Conservation (phyloP, 2,797 vertebrate species). For the Arctocebus calabarensis region DNA sequence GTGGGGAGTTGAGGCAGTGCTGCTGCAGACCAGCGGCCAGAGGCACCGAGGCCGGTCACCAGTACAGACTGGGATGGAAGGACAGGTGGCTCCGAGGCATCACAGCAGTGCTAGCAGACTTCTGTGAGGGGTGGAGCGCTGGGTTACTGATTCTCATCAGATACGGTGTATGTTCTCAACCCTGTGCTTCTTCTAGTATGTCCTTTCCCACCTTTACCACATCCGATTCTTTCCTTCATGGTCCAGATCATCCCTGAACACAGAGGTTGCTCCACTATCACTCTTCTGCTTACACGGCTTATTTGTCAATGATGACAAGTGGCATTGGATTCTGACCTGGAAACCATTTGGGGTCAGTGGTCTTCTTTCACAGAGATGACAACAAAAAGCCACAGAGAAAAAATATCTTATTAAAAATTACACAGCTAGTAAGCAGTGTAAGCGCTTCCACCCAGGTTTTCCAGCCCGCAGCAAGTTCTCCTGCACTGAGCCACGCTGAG, state of each 20-base stretch:
- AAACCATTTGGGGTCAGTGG: neutral
- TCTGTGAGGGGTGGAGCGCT: neutral
- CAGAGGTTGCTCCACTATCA: neutral
- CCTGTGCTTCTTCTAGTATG: neutral
- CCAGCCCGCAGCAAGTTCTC: neutral
- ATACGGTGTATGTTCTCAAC: neutral
- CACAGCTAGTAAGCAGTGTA: neutral
- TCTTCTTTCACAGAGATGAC: constrained; percentile 19
- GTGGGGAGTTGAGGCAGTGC: fast-evolving
- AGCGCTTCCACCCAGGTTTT: neutral
- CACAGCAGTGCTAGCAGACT: neutral
- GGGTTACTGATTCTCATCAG: neutral
- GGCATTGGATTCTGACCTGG: neutral
- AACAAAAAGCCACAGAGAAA: neutral
- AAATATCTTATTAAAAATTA: neutral
- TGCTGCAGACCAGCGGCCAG: neutral
- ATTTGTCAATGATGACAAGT: neutral
- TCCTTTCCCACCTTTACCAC: neutral
- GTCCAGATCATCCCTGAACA: neutral
- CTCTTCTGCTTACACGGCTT: neutral
- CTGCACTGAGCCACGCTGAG: neutral
- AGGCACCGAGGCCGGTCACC: neutral
- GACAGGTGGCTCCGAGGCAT: neutral
- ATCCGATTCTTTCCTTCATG: neutral
- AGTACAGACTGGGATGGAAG: neutral